Percentiles rank a stretch among this genome's conserved stretches.
phyloP scores from a whole-genome alignment of 2,797 vertebrate species.

The Falco novaeseelandiae region DNA sequence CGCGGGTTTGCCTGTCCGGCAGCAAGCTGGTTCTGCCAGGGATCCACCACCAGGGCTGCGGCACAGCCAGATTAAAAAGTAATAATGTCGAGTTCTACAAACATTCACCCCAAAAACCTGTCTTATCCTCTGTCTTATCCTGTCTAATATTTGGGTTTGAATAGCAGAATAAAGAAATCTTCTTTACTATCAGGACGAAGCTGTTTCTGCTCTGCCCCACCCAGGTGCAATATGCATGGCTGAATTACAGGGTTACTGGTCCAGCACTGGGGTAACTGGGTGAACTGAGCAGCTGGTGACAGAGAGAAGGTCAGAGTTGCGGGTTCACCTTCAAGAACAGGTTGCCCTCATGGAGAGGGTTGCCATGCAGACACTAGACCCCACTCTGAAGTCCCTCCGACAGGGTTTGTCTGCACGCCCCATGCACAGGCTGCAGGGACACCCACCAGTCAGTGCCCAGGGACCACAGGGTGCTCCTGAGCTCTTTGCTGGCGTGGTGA shows the following conservation, averaged over 20 bases:
- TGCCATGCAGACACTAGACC: background rate
- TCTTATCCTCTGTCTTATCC: background rate
- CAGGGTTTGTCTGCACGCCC: background rate
- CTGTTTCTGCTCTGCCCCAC: background rate
- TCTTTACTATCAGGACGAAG: background rate
- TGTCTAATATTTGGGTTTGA: background rate
- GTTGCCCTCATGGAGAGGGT: rapidly evolving
- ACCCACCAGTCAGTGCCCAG: rapidly evolving
- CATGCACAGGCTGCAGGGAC: rapidly evolving
- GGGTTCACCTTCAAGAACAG: background rate
- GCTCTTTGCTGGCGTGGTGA: rapidly evolving
- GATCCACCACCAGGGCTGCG: rapidly evolving
- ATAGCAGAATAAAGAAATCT: background rate
- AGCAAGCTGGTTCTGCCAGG: background rate
- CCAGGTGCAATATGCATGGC: rapidly evolving
- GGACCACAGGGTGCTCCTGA: rapidly evolving
- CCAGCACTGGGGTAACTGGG: background rate
- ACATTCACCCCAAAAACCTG: background rate
- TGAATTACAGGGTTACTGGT: background rate
- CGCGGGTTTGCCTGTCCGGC: rapidly evolving
- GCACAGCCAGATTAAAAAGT: background rate
- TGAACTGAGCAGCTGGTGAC: background rate
- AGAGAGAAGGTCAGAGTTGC: rapidly evolving
- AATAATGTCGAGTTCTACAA: background rate
- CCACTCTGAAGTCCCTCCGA: rapidly evolving